These are phyloP conservation scores for Otis tarda DNA, from an alignment of 2,113 vertebrate species.

Conservation along the genomic window DNA sequence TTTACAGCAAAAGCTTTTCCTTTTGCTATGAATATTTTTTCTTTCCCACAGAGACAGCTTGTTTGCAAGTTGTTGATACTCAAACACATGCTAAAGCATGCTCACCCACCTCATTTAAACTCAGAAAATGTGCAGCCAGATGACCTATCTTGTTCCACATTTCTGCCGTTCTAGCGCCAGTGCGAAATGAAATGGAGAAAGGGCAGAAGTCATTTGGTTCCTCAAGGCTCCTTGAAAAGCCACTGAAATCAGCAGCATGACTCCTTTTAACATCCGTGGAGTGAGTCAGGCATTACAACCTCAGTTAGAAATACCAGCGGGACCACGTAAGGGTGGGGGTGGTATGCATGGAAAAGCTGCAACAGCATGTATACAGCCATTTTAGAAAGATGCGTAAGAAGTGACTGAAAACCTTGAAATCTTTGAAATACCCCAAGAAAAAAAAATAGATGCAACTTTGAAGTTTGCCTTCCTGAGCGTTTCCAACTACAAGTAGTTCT, in stretches of 20 bases:
- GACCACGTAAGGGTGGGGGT: neutral
- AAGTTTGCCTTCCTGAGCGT: neutral
- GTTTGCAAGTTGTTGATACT: conserved; percentile 2
- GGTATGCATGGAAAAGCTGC: neutral
- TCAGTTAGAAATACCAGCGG: neutral
- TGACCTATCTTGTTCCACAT: neutral
- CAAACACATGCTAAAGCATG: neutral
- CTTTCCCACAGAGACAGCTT: neutral
- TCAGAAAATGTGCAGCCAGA: neutral
- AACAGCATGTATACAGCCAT: neutral
- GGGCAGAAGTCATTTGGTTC: neutral
- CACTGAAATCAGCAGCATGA: conserved; percentile 22
- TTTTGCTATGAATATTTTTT: neutral
- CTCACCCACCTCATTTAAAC: conserved; percentile 18
- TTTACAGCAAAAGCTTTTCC: neutral
- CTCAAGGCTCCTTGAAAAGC: neutral
- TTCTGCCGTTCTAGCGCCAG: conserved; percentile 9
- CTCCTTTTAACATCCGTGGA: neutral
- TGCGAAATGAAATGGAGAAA: neutral
- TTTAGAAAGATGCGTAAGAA: neutral
- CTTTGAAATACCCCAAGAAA: neutral
- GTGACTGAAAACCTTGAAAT: neutral
- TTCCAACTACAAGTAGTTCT: neutral
- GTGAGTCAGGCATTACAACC: conserved; percentile 8
- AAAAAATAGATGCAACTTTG: neutral